phyloP scores from a whole-genome alignment of 2,113 vertebrate species.

The Ammospiza caudacuta region DNA sequence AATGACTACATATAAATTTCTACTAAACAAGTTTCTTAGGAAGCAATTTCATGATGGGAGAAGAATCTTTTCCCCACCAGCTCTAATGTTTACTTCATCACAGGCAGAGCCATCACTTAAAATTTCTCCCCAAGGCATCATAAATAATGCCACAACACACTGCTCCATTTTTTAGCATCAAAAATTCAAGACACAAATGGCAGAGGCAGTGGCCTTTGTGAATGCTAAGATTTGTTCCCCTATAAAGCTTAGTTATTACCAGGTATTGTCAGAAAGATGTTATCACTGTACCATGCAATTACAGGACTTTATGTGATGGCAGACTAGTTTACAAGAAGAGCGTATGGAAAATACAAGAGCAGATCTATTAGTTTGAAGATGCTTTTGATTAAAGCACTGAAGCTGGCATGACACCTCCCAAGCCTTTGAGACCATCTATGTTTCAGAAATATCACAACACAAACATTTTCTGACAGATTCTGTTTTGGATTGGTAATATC shows the following conservation, averaged over 20 bases:
- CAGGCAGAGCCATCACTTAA: neutral
- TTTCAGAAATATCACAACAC: neutral
- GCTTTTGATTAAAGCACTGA: constrained; percentile 16
- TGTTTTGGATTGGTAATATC: neutral
- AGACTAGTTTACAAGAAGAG: neutral
- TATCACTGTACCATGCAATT: neutral
- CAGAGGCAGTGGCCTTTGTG: neutral
- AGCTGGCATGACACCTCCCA: neutral
- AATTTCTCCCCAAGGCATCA: neutral
- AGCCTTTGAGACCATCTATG: neutral
- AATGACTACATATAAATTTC: neutral
- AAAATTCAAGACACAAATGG: neutral
- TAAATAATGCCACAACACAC: neutral
- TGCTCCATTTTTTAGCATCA: neutral
- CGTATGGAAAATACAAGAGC: neutral
- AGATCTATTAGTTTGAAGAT: neutral
- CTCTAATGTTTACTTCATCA: neutral
- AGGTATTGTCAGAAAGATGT: neutral
- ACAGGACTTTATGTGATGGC: neutral
- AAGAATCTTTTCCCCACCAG: neutral
- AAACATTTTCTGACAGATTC: neutral
- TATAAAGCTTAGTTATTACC: neutral
- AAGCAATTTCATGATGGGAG: neutral
- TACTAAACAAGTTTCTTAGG: neutral
- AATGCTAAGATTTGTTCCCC: neutral